Percentiles rank a stretch among this genome's conserved stretches.
These are phyloP conservation scores for Peromyscus californicus DNA, from an alignment of 2,113 vertebrate genomes.

Conservation along the genomic window DNA sequence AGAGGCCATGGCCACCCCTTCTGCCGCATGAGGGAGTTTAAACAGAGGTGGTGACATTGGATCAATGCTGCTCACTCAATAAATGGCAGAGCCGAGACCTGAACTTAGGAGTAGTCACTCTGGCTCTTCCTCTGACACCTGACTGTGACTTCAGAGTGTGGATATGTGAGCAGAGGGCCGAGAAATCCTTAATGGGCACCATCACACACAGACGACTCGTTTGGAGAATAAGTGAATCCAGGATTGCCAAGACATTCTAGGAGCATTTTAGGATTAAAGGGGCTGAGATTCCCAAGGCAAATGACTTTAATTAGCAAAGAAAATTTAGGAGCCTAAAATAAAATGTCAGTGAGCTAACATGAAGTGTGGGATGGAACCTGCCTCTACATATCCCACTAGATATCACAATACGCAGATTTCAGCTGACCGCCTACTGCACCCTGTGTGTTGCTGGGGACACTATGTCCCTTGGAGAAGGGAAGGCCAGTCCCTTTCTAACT, in stretches of 20 bases:
- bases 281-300: constrained; percentile 34
- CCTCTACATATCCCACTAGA: not conserved
- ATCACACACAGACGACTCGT: not conserved
- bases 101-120: not conserved
- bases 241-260: constrained; percentile 42
- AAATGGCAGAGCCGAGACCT: not conserved
- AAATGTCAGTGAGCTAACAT: constrained; percentile 22
- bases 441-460: not conserved
- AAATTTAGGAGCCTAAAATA: constrained; percentile 41
- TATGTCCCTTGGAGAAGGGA: not conserved
- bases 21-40: not conserved
- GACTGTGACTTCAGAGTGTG: not conserved
- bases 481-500: not conserved
- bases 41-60: not conserved
- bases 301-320: constrained; percentile 64
- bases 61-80: not conserved
- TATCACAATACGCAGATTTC: not conserved
- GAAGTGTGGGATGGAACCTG: not conserved
- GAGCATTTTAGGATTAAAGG: constrained; percentile 42
- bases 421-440: not conserved
- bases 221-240: constrained; percentile 54
- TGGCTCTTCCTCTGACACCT: not conserved
- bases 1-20: not conserved
- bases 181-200: not conserved
- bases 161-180: not conserved